Evolutionary conservation across 2,113 vertebrate genomes (phyloP), one percentile per base, ranked within the genome.

Genomic region (Apistogramma diplotaenia): DNA sequence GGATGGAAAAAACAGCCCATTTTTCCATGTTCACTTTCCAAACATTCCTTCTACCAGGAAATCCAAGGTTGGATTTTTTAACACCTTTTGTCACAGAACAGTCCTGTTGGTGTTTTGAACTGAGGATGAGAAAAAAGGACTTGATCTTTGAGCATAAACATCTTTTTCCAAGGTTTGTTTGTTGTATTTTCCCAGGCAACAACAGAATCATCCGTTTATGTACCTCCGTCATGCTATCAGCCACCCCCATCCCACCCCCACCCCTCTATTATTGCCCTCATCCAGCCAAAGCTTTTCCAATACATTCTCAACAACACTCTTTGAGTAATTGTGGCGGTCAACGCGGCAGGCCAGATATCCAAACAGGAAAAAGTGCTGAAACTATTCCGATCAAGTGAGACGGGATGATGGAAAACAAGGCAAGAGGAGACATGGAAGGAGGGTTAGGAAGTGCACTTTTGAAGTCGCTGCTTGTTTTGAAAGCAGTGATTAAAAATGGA

Each of bases 11-110:
- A 91, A 74, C 58, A 16, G 56, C 79, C 78, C 71, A 51, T 86
- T 87, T 87, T 90, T 93, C 92, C 92, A 91, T 78, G 58, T 91
- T 79, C 76, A 46, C 87, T 85, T 87, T 92, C 92, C 91, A 94
- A 94, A 92, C 83, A 83, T 90, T 85, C 81, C 85, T 74, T 76
- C 76, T 60, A 83, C 59, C 54, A 70, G 79, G 71, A 86, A 88
- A 83, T 85, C 83, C 76, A 90, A 80, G 65, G 46, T 88, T n/a
- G n/a, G n/a, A n/a, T n/a, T n/a, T n/a, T n/a, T 89, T 88, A 89
- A 89, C 89, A 92, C 87, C 87, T 88, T 85, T 82, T 86, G 89
- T 87, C 82, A 87, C 31, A 78, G 46, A 89, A 74, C 74, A 76
- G 53, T 82, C 77, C 83, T 81, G 65, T 77, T 73, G 77, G 43